These are phyloP conservation scores for Lochmaea capreae DNA, from an alignment of 2,888 invertebrate genomes.

Conservation along the genomic window DNA sequence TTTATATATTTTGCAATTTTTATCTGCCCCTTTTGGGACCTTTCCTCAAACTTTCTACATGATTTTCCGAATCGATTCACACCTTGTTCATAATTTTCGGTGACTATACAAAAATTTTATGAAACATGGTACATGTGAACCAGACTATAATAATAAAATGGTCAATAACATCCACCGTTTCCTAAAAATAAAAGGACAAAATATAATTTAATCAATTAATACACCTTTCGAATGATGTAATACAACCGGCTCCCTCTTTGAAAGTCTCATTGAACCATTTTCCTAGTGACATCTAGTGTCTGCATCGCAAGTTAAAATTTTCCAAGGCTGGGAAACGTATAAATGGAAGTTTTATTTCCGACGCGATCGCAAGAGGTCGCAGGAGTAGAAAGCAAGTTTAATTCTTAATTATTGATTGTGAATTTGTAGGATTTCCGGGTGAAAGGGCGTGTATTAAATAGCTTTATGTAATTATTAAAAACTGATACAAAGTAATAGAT, in stretches of 20 bases:
- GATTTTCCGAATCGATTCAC: too few relatives aligned
- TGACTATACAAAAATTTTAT: too few relatives aligned
- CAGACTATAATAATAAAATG: background rate
- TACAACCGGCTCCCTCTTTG: background rate
- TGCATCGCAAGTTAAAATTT: background rate
- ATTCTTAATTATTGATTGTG: constrained; percentile 14
- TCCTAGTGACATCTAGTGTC: background rate
- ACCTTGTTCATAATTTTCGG: too few relatives aligned
- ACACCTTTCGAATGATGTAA: background rate
- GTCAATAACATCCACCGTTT: background rate
- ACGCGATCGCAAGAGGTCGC: background rate
- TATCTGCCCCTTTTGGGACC: too few relatives aligned
- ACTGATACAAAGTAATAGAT: background rate
- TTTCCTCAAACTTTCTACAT: too few relatives aligned
- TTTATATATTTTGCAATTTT: too few relatives aligned
- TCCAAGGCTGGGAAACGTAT: background rate
- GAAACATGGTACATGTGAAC: too few relatives aligned
- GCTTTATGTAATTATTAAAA: constrained; percentile 1
- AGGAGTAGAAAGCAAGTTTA: background rate
- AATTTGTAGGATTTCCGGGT: constrained; percentile 12
- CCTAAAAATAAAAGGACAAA: background rate
- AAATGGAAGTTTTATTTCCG: background rate
- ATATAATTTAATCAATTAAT: background rate
- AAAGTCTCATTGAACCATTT: background rate
- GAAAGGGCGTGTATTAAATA: constrained; percentile 10